A percentile compares a stretch with the other conserved stretches of the same genome.
Conservation (phyloP, 1,140 invertebrate species). For the Drosophila dunni region DNA sequence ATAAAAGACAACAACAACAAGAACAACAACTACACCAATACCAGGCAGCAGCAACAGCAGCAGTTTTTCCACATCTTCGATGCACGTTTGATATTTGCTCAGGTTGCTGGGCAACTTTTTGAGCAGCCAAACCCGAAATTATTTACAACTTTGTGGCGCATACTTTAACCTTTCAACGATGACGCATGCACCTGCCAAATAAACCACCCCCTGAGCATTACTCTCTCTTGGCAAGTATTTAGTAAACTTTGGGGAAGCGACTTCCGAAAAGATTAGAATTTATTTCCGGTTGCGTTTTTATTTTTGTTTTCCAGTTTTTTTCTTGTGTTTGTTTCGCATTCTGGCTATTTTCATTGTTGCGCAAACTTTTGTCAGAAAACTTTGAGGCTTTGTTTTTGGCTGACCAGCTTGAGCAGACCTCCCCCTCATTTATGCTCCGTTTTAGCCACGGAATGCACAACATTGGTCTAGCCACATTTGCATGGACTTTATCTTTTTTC, state of each 20-base stretch:
- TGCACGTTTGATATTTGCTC: slow-evolving; percentile 78
- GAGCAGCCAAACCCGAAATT: slow-evolving; percentile 70
- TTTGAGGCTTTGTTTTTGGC: slow-evolving; percentile 41
- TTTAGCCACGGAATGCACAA: slow-evolving; percentile 30
- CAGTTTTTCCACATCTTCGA: slow-evolving; percentile 62
- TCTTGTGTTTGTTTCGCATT: slow-evolving; percentile 26
- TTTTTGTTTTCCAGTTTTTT: slow-evolving; percentile 4
- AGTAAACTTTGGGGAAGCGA: slow-evolving; percentile 25
- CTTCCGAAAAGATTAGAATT: slow-evolving; percentile 46
- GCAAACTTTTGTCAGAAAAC: slow-evolving; percentile 28
- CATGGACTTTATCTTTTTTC: slow-evolving; percentile 15
- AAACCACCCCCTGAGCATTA: not conserved
- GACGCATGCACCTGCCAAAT: slow-evolving; percentile 71
- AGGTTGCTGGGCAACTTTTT: slow-evolving; percentile 74
- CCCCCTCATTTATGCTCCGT: not conserved
- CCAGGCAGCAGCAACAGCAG: slow-evolving; percentile 24
- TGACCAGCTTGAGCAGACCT: slow-evolving; percentile 24
- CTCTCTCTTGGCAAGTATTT: not conserved
- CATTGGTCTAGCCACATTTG: slow-evolving; percentile 39
- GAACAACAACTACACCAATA: not conserved
- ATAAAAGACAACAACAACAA: slow-evolving; percentile 13
- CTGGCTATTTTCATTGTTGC: slow-evolving; percentile 39
- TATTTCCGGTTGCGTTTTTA: slow-evolving; percentile 41
- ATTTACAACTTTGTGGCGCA: slow-evolving; percentile 70
- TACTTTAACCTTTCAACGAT: slow-evolving; percentile 72